Evolutionary conservation across 2,797 vertebrate genomes (phyloP), one percentile per base, ranked within the genome.

Genomic region (Adelosebastes latens): DNA sequence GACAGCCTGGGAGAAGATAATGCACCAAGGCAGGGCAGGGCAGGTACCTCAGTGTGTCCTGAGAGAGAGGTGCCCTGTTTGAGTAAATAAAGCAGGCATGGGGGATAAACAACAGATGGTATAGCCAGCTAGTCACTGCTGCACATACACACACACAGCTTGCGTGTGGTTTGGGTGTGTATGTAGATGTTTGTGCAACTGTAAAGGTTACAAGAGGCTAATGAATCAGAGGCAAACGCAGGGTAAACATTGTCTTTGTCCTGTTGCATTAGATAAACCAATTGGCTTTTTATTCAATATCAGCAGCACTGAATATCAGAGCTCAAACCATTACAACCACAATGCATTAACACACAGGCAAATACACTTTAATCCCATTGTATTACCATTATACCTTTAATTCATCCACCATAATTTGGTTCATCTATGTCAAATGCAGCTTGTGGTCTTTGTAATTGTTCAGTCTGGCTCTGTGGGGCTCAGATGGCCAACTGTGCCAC

Each of bases 61-160:
- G 72, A 87, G 88, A 93, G 88, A 91, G 81, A 87, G 81, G 81
- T 93, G 92, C 89, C 92, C 91, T 88, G 90, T 91, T 95, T 97
- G 96, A 97, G 96, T 97, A 98, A 97, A 97, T 96, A 97, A 97
- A 90, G 93, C 92, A 82, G 95, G 92, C 92, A 92, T 91, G 92
- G 80, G 94, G 95, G 95, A 96, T 95, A 96, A 96, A 95, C 95
- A 96, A 92, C 94, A 95, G 95, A 96, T 97, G 96, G 94, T 91
- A 89, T 31, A 82, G 91, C 87, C 91, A 52, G 18, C 46, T 20
- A 49, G 0, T 49, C 18, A 49, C 18, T 49, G 46, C 18, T 1
- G 27, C 62, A 42, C 62, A 64, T 6, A 76, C 77, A 55, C 52
- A 62, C 34, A n/a, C 66, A 63, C 34, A 20, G 42, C 59, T 49